Evolutionary conservation across 2,888 invertebrate genomes (phyloP), one percentile per base, ranked within the genome.

Genomic region (Rhorus exstirpatorius): DNA sequence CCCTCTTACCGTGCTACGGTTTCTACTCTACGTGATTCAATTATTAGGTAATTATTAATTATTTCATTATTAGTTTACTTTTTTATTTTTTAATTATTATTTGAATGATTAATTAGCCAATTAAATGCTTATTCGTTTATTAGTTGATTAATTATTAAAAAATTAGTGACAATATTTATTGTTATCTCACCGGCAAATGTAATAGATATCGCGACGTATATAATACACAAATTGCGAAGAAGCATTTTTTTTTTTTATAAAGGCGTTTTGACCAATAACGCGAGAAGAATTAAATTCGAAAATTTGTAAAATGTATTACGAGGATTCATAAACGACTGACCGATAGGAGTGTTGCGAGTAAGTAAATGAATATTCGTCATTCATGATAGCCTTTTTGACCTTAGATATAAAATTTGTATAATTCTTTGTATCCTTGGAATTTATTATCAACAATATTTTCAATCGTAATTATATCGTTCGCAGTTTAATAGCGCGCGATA

Each of bases 331-430:
- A 60, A 2, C n/a, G 21, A 60, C 46, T 72, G 35, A 19, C 24
- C 44, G 19, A 44, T 55, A 44, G 1, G 10, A n/a, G 8, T 26
- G 12, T 46, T 46, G 0, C 8, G 31, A 21, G 31, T 44, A 60
- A 8, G 8, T 44, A 60, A 8, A 6, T 35, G 1, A 35, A 31
- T 35, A 35, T 35, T 3, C 26, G 26, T 17, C 7, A 26, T 44
- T 12, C 10, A n/a, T 3, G 71, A 72, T 72, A 72, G 41, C 35
- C 35, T 72, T 7, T 21, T 38, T 35, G 71, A 60, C 60, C 71
- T 19, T 8, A 10, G 1, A 26, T 19, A 49, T 1, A 10, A n/a
- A n/a, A 41, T 41, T 46, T 46, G 3, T 46, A 14, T 67, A 12
- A 51, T 67, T 38, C 4, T 35, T 35, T n/a, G 2, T 0, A 31